phyloP scores from a whole-genome alignment of 2,888 invertebrate genomes.

The Piscicola geometra region DNA sequence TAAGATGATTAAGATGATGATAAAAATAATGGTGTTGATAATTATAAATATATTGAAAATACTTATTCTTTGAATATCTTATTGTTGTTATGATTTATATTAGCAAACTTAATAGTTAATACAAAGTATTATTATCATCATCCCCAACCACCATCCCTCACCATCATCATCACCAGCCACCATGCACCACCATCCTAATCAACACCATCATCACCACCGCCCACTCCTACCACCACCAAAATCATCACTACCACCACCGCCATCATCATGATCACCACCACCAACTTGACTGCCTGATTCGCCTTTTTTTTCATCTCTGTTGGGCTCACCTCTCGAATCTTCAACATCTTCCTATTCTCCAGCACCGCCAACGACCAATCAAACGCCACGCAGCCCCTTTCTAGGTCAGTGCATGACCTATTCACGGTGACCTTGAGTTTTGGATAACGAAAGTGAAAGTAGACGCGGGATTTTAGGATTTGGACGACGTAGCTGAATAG shows the following conservation, averaged over 20 bases:
- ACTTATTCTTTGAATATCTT: background rate
- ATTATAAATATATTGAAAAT: background rate
- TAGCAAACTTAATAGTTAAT: too few relatives aligned
- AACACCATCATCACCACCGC: background rate
- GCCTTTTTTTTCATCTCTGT: background rate
- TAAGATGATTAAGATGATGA: background rate
- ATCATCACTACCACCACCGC: background rate
- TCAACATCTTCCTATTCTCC: background rate
- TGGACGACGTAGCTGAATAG: background rate
- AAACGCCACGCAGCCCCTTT: background rate
- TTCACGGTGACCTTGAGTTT: background rate
- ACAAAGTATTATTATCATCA: background rate
- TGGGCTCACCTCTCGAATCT: background rate
- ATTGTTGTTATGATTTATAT: too few relatives aligned
- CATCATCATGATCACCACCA: background rate
- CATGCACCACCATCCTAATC: too few relatives aligned
- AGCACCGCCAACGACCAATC: background rate
- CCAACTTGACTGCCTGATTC: background rate
- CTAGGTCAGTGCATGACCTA: background rate
- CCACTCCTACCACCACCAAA: background rate
- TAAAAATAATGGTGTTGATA: background rate
- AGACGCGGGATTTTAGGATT: background rate
- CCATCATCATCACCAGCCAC: too few relatives aligned
- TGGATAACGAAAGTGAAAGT: conserved; percentile 16
- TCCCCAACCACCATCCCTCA: too few relatives aligned